These are phyloP conservation scores for Neodiprion virginianus DNA, from an alignment of 1,140 invertebrate species.

Conservation along the genomic window DNA sequence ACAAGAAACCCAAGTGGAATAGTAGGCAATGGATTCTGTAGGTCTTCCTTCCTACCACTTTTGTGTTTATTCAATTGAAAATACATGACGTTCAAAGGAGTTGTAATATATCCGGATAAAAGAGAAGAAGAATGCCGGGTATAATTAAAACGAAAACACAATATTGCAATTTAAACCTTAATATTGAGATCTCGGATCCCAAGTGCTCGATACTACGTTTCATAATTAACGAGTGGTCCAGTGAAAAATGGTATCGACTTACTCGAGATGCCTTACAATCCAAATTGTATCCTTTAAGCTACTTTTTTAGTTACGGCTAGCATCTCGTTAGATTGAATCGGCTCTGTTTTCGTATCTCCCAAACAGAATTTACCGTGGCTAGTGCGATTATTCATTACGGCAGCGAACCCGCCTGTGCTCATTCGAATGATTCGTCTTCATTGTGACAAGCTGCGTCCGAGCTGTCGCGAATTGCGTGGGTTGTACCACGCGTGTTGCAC, in stretches of 20 bases:
- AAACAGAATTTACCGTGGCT: neutral
- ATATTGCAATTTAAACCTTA: too few relatives aligned
- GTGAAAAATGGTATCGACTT: too few relatives aligned
- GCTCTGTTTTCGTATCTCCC: neutral
- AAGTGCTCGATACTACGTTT: too few relatives aligned
- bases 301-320: neutral
- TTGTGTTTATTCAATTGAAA: too few relatives aligned
- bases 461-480: neutral
- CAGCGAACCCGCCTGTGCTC: neutral
- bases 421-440: neutral
- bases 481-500: neutral
- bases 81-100: too few relatives aligned
- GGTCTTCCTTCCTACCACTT: neutral
- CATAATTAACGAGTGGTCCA: too few relatives aligned
- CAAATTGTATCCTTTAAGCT: too few relatives aligned
- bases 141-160: too few relatives aligned
- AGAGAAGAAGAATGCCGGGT: too few relatives aligned
- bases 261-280: too few relatives aligned
- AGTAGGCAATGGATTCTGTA: neutral
- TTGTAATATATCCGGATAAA: too few relatives aligned
- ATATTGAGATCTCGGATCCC: too few relatives aligned
- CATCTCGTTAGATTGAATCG: neutral
- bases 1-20: neutral
- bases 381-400: neutral
- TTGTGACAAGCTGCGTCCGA: slow-evolving; percentile 4